Percentiles rank a stretch among this genome's conserved stretches.
Evolutionary conservation across 2,888 invertebrate genomes (phyloP).

Genomic region (Drosophila robusta): DNA sequence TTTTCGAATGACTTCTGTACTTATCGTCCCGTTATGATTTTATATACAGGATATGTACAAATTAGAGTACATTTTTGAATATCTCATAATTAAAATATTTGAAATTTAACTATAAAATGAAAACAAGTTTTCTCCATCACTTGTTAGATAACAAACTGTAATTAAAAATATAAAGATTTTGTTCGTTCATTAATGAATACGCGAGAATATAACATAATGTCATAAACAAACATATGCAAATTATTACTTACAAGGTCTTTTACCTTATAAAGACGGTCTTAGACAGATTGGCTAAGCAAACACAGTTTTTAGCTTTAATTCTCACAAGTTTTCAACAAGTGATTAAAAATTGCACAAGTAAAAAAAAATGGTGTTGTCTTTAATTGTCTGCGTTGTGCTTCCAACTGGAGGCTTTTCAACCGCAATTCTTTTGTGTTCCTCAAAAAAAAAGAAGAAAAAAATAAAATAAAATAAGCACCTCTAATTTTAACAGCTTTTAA

Average conservation of each 20-base stretch:
- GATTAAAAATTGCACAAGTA: conserved; percentile 67
- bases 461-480: conserved; percentile 15
- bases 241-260: conserved; percentile 32
- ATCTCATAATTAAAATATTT: too few species aligned
- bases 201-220: not conserved
- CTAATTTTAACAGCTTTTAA: conserved; percentile 65
- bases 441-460: conserved; percentile 13
- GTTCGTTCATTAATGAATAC: not conserved
- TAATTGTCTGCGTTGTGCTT: conserved; percentile 39
- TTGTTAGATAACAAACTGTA: not conserved
- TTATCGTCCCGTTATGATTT: too few species aligned
- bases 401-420: conserved; percentile 31
- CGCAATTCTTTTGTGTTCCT: conserved; percentile 68
- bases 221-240: conserved; percentile 6
- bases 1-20: too few species aligned
- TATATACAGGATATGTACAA: too few species aligned
- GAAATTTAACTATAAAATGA: not conserved
- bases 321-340: conserved; percentile 44
- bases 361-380: conserved; percentile 51
- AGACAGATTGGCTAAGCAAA: conserved; percentile 12
- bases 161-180: not conserved
- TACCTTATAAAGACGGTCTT: conserved; percentile 12
- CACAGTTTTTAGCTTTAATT: conserved; percentile 16
- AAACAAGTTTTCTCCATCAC: too few species aligned
- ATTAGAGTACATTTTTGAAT: too few species aligned